Base-by-base conservation (phyloP, 1,140 invertebrate species). In the Eubasilissa regina region DNA sequence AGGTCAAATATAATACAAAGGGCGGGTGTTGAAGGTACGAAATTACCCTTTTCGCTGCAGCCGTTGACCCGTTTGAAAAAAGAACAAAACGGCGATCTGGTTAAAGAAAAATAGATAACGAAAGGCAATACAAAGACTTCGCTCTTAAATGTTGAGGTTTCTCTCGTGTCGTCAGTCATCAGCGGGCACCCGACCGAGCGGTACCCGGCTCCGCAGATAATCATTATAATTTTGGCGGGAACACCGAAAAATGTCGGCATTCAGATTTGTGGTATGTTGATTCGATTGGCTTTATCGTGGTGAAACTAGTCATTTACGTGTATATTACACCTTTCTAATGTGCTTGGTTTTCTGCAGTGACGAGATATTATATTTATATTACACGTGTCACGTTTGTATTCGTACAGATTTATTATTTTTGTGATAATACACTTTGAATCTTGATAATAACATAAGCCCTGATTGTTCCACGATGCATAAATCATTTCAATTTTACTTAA, bases 231-330 rank as follows among this genome's bases (percentile, higher is more conserved):
- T 19, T 66, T 11, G 53, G n/a, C 53, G 53, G n/a, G 53, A 56
- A 56, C n/a, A n/a, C 15, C 19, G 58, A 70, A 70, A 70, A 70
- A 70, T 70, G 66, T 21, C 45, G 47, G 44, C 66, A 9, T 8
- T 70, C n/a, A 47, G 47, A 70, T 70, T 70, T 19, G 66, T 19
- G 66, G 66, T 70, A 70, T 70, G 66, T 70, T 70, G n/a, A 10
- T n/a, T 44, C 35, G 66, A 12, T 66, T 64, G 25, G 1, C 25
- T 35, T 35, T 3, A 35, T 35, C 25, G 25, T 35, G 25, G 25
- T 35, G 25, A 35, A 35, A 35, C 25, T 35, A 35, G 6, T 35
- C 25, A 35, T 35, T 35, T 1, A 35, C 25, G 25, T 6, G 25
- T 3, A 35, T 35, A 35, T 35, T 35, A 6, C 6, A 35, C 6